phyloP scores from a whole-genome alignment of 1,140 invertebrate genomes.

The Zaprionus nigranus region DNA sequence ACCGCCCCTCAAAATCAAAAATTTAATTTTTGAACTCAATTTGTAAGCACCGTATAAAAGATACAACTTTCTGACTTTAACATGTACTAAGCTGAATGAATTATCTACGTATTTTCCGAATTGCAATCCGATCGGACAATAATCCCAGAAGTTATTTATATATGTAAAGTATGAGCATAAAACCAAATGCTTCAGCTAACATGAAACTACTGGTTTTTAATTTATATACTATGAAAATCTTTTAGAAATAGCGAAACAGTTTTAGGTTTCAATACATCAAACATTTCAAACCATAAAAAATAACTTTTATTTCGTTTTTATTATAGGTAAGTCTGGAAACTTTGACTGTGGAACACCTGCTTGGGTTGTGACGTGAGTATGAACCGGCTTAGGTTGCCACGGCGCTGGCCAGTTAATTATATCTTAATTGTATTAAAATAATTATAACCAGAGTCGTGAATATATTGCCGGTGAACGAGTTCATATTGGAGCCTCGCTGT shows the following conservation, averaged over 20 bases:
- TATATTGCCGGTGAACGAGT: constrained; percentile 13
- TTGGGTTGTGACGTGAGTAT: constrained; percentile 46
- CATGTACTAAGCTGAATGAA: no score
- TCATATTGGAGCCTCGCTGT: constrained; percentile 9
- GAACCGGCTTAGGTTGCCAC: constrained; percentile 40
- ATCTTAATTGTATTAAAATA: constrained; percentile 74
- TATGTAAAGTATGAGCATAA: no score
- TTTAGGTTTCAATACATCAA: background rate
- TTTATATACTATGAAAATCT: background rate
- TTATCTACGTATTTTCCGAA: no score
- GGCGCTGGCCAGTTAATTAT: constrained; percentile 59
- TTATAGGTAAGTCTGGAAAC: constrained; percentile 65
- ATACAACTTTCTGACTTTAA: no score
- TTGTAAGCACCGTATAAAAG: no score
- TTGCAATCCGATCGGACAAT: no score
- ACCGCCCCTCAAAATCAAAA: no score
- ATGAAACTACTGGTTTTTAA: no score
- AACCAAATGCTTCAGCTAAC: no score
- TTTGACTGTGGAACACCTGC: background rate
- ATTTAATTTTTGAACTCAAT: no score
- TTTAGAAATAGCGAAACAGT: background rate
- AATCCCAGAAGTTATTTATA: no score
- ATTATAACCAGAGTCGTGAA: constrained; percentile 24
- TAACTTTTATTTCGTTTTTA: constrained; percentile 44
- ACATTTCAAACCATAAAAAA: background rate